Conservation (phyloP, 2,797 vertebrate species). For the Falco columbarius region DNA sequence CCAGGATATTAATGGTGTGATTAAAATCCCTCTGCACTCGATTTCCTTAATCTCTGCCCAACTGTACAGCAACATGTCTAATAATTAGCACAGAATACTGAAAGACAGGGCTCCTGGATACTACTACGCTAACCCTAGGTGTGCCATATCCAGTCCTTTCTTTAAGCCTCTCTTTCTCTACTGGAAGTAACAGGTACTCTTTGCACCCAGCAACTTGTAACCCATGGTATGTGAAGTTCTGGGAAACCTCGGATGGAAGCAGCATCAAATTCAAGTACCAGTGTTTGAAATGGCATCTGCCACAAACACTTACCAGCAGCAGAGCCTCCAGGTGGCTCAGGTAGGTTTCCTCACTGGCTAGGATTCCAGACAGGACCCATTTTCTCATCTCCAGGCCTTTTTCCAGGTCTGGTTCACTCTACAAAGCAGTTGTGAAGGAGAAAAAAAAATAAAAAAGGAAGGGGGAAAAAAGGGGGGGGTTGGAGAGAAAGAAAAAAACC, state of each 20-base stretch:
- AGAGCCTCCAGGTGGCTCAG: constrained; percentile 92
- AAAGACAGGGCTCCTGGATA: neutral
- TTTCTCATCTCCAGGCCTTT: constrained; percentile 95
- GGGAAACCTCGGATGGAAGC: neutral
- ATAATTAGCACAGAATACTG: neutral
- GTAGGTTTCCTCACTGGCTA: constrained; percentile 93
- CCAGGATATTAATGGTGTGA: neutral
- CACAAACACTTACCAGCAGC: constrained; percentile 82
- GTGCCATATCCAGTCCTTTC: neutral
- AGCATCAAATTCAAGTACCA: neutral
- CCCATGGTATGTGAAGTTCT: neutral
- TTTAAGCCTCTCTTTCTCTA: neutral
- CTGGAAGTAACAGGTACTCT: neutral
- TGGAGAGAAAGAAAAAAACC: neutral
- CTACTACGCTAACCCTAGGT: neutral
- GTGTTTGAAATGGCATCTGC: neutral
- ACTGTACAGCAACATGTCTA: neutral
- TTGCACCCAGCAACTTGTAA: neutral
- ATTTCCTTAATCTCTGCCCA: constrained; percentile 12
- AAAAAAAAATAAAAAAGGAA: neutral
- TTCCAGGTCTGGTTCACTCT: constrained; percentile 91
- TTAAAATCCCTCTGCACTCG: constrained; percentile 11
- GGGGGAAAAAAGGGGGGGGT: fast-evolving
- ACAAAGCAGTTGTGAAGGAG: neutral
- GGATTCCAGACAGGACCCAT: constrained; percentile 95